Evolutionary conservation across 2,797 vertebrate species (phyloP).

Genomic region (Iguana delicatissima): DNA sequence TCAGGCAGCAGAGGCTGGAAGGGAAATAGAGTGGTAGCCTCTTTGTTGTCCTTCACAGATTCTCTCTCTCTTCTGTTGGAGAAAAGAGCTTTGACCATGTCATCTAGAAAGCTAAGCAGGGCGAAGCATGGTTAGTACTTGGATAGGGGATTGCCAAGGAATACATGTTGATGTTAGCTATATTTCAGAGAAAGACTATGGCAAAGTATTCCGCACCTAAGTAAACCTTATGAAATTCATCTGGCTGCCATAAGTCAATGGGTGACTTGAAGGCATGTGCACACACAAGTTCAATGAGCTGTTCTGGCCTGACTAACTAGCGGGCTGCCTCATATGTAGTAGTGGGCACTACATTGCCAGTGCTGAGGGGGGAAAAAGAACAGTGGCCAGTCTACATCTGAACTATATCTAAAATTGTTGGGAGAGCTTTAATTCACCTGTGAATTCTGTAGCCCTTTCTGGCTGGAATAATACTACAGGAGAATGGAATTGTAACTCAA

Average conservation of each 20-base stretch:
- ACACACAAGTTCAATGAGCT: neutral
- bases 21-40: neutral
- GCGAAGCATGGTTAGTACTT: too few species aligned
- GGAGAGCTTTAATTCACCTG: neutral
- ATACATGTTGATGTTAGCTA: too few species aligned
- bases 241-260: too few species aligned
- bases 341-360: neutral
- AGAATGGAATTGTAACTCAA: conserved; percentile 46
- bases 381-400: neutral
- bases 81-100: neutral
- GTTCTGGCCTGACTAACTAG: neutral
- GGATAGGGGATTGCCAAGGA: too few species aligned
- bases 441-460: conserved; percentile 56
- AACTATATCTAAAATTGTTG: neutral
- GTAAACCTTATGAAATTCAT: too few species aligned
- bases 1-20: neutral
- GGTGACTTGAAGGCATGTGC: too few species aligned
- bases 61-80: neutral
- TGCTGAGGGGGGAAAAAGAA: neutral
- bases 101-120: too few species aligned
- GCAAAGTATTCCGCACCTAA: too few species aligned
- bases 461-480: conserved; percentile 33
- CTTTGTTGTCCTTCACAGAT: neutral
- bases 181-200: too few species aligned
- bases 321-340: neutral